Conservation (phyloP, 2,888 invertebrate species). For the Anthrax anthrax region DNA sequence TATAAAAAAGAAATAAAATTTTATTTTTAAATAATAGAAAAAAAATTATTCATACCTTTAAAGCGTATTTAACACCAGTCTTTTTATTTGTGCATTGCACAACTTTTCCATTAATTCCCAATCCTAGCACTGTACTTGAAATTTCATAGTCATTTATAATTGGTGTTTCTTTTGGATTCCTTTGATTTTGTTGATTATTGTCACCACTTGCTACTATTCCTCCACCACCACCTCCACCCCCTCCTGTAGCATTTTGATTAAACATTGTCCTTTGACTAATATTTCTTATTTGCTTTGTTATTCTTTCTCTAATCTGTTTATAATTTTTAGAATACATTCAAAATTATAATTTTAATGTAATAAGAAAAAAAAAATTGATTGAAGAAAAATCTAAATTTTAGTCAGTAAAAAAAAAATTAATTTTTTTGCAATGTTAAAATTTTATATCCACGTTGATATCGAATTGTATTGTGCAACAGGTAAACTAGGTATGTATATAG, state of each 20-base stretch:
- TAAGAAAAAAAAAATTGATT: too few relatives aligned
- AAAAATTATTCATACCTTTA: constrained; percentile 53
- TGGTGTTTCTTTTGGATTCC: constrained; percentile 56
- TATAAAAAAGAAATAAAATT: background rate
- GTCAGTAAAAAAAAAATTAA: too few relatives aligned
- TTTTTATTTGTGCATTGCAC: constrained; percentile 77
- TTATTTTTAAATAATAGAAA: background rate
- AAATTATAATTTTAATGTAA: too few relatives aligned
- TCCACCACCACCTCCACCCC: background rate
- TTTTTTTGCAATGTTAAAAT: too few relatives aligned
- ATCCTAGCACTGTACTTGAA: constrained; percentile 81
- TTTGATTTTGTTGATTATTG: background rate
- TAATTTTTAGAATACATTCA: too few relatives aligned
- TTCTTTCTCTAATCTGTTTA: too few relatives aligned
- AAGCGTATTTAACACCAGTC: constrained; percentile 67
- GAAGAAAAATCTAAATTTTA: too few relatives aligned
- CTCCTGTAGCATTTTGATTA: background rate
- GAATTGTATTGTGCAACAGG: too few relatives aligned
- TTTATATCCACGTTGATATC: too few relatives aligned
- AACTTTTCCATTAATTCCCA: constrained; percentile 98
- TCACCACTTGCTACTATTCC: background rate
- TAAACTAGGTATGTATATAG: too few relatives aligned
- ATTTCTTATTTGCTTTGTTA: too few relatives aligned
- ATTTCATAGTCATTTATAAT: constrained; percentile 86
- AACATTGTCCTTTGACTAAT: background rate